phyloP scores from a whole-genome alignment of 2,797 vertebrate genomes.

The Aratinga solstitialis region DNA sequence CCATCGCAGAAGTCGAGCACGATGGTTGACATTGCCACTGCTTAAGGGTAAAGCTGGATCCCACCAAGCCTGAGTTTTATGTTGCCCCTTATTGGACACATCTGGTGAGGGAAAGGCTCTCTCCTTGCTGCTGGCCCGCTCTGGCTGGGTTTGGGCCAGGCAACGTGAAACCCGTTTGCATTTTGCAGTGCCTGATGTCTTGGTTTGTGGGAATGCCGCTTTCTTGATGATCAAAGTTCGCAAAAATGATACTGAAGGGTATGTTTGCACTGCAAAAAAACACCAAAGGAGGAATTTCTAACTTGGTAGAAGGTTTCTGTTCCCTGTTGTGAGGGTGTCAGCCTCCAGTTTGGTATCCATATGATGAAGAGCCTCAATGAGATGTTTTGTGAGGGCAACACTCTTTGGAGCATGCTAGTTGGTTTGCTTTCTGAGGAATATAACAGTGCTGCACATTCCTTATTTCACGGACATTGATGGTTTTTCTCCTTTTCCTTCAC shows the following conservation, averaged over 20 bases:
- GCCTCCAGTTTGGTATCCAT: neutral
- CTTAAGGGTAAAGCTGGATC: slow-evolving; percentile 55
- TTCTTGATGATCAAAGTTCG: neutral
- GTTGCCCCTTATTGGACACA: slow-evolving; percentile 69
- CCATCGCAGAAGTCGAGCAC: neutral
- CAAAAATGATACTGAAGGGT: neutral
- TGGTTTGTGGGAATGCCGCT: neutral
- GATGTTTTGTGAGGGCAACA: neutral
- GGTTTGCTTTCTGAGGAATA: neutral
- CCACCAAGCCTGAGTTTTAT: slow-evolving; percentile 54
- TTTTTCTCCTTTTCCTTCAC: neutral
- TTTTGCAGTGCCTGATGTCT: neutral
- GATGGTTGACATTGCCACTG: slow-evolving; percentile 16
- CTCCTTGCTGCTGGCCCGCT: neutral
- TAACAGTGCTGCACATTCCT: neutral
- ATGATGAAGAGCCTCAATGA: neutral
- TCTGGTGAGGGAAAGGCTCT: slow-evolving; percentile 31
- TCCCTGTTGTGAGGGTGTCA: neutral
- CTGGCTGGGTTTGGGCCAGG: slow-evolving; percentile 32
- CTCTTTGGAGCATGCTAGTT: rapidly evolving
- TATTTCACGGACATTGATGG: neutral
- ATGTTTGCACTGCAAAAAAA: neutral
- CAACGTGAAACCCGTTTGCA: slow-evolving; percentile 20
- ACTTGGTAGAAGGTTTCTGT: neutral
- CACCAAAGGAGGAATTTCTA: neutral